Evolutionary conservation across 2,888 invertebrate species (phyloP).

Genomic region (Cataglyphis livida): DNA sequence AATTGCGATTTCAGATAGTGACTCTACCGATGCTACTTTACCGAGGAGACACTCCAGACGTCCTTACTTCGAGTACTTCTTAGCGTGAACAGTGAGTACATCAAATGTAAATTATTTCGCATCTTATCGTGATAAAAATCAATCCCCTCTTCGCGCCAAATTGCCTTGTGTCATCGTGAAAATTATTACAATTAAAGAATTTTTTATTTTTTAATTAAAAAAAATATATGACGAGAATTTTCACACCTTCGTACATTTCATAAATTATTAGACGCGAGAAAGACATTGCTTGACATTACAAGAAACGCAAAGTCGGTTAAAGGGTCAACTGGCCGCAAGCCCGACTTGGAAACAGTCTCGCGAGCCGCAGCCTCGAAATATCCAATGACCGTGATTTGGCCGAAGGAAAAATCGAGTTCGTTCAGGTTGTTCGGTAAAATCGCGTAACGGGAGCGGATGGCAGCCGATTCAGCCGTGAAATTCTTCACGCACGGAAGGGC

Average conservation of each 20-base stretch:
- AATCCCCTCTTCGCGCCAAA: not conserved
- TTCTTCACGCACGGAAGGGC: slow-evolving; percentile 51
- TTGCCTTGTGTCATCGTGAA: not conserved
- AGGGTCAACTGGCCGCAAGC: slow-evolving; percentile 29
- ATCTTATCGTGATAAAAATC: not conserved
- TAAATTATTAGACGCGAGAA: not conserved
- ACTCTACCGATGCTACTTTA: slow-evolving; percentile 68
- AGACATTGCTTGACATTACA: not conserved
- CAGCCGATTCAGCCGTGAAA: slow-evolving; percentile 51
- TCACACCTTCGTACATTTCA: not conserved
- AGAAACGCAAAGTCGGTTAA: slow-evolving; percentile 36
- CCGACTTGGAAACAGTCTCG: slow-evolving; percentile 18
- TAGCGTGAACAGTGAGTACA: slow-evolving; percentile 65
- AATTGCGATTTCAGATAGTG: slow-evolving; percentile 66
- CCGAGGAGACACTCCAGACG: slow-evolving; percentile 51
- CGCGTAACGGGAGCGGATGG: slow-evolving; percentile 45
- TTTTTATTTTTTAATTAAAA: not conserved
- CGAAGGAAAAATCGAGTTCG: slow-evolving; percentile 38
- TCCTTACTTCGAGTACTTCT: slow-evolving; percentile 57
- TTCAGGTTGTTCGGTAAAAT: slow-evolving; percentile 24
- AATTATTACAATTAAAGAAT: not conserved
- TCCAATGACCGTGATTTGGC: slow-evolving; percentile 44
- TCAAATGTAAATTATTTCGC: not conserved
- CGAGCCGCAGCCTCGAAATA: slow-evolving; percentile 31
- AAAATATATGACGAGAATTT: not conserved